Percentiles rank a stretch among this genome's conserved stretches.
phyloP scores from a whole-genome alignment of 2,113 vertebrate species.

The Seriola aureovittata region DNA sequence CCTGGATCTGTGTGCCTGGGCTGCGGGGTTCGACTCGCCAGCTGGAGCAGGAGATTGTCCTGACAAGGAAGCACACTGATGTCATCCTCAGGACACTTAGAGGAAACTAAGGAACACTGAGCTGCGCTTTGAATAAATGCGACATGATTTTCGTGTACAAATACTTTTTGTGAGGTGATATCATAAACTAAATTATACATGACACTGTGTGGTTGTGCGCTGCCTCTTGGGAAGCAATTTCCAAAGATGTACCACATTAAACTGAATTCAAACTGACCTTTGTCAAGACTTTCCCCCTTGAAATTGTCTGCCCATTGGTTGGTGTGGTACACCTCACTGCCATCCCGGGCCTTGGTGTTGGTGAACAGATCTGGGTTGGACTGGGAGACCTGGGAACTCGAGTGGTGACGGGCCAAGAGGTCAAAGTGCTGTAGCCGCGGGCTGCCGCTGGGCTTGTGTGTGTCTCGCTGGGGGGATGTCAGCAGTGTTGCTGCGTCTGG shows the following conservation, averaged over 20 bases:
- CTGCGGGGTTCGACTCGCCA: slow-evolving; percentile 72
- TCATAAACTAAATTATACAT: slow-evolving; percentile 57
- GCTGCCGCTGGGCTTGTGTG: slow-evolving; percentile 65
- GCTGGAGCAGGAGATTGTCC: slow-evolving; percentile 79
- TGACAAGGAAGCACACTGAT: slow-evolving; percentile 71
- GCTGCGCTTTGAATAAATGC: slow-evolving; percentile 50
- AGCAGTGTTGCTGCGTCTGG: slow-evolving; percentile 83
- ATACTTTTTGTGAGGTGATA: slow-evolving; percentile 52
- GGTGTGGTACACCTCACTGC: slow-evolving; percentile 59
- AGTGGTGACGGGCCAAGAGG: slow-evolving; percentile 85
- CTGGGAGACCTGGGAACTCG: slow-evolving; percentile 82
- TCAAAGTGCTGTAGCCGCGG: slow-evolving; percentile 85
- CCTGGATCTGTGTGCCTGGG: slow-evolving; percentile 81
- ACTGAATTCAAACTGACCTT: slow-evolving; percentile 67
- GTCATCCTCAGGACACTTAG: slow-evolving; percentile 51
- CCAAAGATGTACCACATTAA: slow-evolving; percentile 18
- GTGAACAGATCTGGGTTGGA: slow-evolving; percentile 85
- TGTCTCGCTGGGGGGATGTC: slow-evolving; percentile 83
- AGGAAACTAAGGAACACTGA: slow-evolving; percentile 35
- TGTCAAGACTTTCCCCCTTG: slow-evolving; percentile 75
- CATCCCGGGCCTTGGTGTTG: slow-evolving; percentile 68
- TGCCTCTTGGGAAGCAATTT: slow-evolving; percentile 19
- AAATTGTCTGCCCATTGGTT: slow-evolving; percentile 82
- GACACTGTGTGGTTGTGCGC: slow-evolving; percentile 34
- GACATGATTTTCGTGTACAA: slow-evolving; percentile 55